A percentile compares a stretch with the other conserved stretches of the same genome.
These are phyloP conservation scores for Autographa gamma DNA, from an alignment of 2,888 invertebrate species.

Conservation along the genomic window DNA sequence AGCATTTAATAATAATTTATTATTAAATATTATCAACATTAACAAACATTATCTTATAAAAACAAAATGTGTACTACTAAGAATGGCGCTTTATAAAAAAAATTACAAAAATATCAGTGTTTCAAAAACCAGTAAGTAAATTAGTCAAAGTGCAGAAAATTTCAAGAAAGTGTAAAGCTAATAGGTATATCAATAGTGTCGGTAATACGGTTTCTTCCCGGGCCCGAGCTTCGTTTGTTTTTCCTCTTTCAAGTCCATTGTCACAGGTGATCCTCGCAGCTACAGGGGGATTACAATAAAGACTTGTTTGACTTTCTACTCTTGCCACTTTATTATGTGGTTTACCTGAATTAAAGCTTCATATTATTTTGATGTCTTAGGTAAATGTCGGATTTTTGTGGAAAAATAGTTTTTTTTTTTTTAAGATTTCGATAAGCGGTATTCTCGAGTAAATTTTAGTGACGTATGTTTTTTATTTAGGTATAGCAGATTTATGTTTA, in stretches of 20 bases:
- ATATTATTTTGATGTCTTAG: neutral
- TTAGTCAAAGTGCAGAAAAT: neutral
- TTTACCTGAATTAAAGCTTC: neutral
- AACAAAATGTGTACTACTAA: no score
- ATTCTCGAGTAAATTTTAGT: no score
- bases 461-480: no score
- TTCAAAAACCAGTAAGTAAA: neutral
- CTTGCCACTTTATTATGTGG: neutral
- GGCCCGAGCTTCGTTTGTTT: conserved; percentile 56
- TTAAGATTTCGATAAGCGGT: no score
- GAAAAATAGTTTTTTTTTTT: no score
- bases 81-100: no score
- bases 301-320: conserved; percentile 22
- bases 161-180: neutral
- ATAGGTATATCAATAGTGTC: conserved; percentile 27
- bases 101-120: neutral
- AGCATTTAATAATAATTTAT: no score
- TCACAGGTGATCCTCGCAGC: conserved; percentile 50
- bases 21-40: no score
- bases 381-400: neutral
- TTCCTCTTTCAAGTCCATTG: conserved; percentile 51
- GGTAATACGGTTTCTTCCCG: conserved; percentile 9
- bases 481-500: no score
- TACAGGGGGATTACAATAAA: conserved; percentile 37
- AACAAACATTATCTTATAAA: no score